Conservation (phyloP, 2,888 invertebrate genomes). For the Lochmaea crataegi region DNA sequence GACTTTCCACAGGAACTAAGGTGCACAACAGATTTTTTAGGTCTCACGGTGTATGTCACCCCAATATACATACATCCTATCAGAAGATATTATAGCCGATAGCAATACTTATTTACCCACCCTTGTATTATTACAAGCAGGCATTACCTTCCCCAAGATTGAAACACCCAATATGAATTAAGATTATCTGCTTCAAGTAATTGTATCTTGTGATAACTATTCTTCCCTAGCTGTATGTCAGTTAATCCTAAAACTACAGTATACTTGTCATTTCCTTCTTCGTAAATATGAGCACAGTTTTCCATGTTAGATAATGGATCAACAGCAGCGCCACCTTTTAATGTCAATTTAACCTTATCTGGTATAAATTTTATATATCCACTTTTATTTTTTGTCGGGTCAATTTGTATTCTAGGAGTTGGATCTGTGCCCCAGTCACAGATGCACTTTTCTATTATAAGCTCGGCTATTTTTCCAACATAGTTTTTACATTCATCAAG, state of each 20-base stretch:
- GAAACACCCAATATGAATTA: constrained; percentile 68
- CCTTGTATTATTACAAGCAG: no score
- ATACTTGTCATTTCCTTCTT: constrained; percentile 71
- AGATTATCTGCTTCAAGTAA: constrained; percentile 80
- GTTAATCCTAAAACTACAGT: constrained; percentile 84
- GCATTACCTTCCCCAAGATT: constrained; percentile 84
- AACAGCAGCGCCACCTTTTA: constrained; percentile 88
- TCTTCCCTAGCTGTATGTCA: constrained; percentile 87
- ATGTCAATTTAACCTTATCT: constrained; percentile 74
- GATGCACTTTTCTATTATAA: constrained; percentile 79
- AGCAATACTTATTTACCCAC: no score
- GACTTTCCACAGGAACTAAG: no score
- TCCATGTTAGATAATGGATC: constrained; percentile 90
- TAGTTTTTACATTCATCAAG: constrained; percentile 75
- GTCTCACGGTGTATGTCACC: no score
- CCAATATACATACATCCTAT: no score
- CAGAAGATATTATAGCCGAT: no score
- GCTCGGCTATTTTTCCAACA: constrained; percentile 72
- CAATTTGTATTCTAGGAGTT: constrained; percentile 57
- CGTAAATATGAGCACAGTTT: constrained; percentile 83
- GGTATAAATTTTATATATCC: constrained; percentile 67
- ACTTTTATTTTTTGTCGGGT: constrained; percentile 60
- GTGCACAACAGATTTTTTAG: no score
- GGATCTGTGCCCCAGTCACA: constrained; percentile 86
- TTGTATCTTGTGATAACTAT: constrained; percentile 96